Conservation (phyloP, 2,797 vertebrate species). For the Smutsia gigantea region DNA sequence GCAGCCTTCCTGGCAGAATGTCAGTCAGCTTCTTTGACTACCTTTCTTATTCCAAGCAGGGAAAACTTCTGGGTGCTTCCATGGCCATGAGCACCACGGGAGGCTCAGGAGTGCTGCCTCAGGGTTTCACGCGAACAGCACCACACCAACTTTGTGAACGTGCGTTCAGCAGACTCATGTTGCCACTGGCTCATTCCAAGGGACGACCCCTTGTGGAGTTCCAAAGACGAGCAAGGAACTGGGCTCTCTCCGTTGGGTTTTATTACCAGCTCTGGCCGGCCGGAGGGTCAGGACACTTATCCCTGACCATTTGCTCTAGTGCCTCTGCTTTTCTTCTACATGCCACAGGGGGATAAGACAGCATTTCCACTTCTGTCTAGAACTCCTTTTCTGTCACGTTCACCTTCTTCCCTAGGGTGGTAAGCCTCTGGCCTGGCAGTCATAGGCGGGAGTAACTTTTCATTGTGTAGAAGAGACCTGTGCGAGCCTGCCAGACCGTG, state of each 20-base stretch:
- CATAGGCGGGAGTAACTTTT: not conserved
- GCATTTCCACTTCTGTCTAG: not conserved
- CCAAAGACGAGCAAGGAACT: not conserved
- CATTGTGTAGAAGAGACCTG: not conserved
- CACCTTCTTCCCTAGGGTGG: not conserved
- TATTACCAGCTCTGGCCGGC: not conserved
- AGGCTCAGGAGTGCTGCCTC: no score
- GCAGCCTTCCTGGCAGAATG: not conserved
- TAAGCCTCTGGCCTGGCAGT: fast-evolving
- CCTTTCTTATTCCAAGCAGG: not conserved
- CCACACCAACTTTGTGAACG: not conserved
- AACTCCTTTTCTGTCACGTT: not conserved
- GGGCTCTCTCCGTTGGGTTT: not conserved
- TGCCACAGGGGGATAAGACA: not conserved
- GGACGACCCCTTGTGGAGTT: not conserved
- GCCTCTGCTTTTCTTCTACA: not conserved
- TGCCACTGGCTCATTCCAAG: not conserved
- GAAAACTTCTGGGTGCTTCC: not conserved
- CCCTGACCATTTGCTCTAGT: not conserved
- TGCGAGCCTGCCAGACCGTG: not conserved
- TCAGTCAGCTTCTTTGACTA: not conserved
- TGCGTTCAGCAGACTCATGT: not conserved
- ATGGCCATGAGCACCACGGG: not conserved
- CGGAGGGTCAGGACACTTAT: no score
- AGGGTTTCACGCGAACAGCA: not conserved